These are phyloP conservation scores for Macrocentrus cingulum DNA, from an alignment of 1,140 invertebrate species.

Conservation along the genomic window DNA sequence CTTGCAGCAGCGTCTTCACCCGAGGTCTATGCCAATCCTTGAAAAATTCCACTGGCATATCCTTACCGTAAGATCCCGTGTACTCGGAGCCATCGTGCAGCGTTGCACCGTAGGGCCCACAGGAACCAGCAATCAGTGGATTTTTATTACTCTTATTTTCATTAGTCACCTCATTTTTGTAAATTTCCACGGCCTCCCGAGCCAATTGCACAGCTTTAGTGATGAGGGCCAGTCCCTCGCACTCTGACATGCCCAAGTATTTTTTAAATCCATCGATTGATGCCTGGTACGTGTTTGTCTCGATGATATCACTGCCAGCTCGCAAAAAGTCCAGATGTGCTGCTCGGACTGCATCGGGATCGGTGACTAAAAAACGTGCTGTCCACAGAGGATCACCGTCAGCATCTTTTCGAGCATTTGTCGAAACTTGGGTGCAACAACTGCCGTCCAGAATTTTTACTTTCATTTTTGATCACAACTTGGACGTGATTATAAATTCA, in stretches of 20 bases:
- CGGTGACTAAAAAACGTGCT: slow-evolving; percentile 70
- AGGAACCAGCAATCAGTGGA: slow-evolving; percentile 75
- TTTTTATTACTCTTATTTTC: slow-evolving; percentile 27
- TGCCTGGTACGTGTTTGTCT: slow-evolving; percentile 88
- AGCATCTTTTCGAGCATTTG: slow-evolving; percentile 68
- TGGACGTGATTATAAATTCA: too few relatives aligned
- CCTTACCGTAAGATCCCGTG: slow-evolving; percentile 77
- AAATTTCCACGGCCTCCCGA: slow-evolving; percentile 62
- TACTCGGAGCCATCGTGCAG: slow-evolving; percentile 90
- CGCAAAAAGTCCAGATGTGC: slow-evolving; percentile 78
- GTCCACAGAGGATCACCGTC: slow-evolving; percentile 82
- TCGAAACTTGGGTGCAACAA: slow-evolving; percentile 75
- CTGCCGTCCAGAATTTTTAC: slow-evolving; percentile 75
- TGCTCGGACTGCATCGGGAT: slow-evolving; percentile 72
- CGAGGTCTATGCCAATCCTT: slow-evolving; percentile 64
- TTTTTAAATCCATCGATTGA: slow-evolving; percentile 77
- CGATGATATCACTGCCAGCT: slow-evolving; percentile 81
- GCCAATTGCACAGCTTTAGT: slow-evolving; percentile 70
- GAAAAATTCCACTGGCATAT: slow-evolving; percentile 60
- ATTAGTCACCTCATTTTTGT: slow-evolving; percentile 56
- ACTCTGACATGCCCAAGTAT: slow-evolving; percentile 65
- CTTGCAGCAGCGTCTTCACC: slow-evolving; percentile 73
- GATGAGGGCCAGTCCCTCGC: slow-evolving; percentile 70
- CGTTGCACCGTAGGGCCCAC: slow-evolving; percentile 88
- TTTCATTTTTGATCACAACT: slow-evolving; percentile 28